Evolutionary conservation across 2,888 invertebrate genomes (phyloP).

Genomic region (Parnassius apollo): DNA sequence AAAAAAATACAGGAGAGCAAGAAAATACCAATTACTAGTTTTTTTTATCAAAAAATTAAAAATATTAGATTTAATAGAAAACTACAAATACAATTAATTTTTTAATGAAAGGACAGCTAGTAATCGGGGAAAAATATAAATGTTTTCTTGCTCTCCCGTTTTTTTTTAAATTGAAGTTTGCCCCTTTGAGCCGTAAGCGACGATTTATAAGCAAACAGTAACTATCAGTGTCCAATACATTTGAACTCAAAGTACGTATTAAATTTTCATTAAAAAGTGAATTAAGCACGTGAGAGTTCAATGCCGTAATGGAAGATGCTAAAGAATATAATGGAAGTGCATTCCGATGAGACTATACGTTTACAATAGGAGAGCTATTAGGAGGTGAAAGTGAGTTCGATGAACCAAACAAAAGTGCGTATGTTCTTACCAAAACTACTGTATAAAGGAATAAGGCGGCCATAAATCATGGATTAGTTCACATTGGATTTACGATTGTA

Average conservation of each 20-base stretch:
- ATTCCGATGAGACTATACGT: slow-evolving; percentile 69
- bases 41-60: too few species aligned
- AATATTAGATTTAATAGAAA: too few species aligned
- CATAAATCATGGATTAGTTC: not conserved
- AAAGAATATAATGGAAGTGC: slow-evolving; percentile 68
- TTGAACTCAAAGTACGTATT: not conserved
- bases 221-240: not conserved
- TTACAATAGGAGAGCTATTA: slow-evolving; percentile 56
- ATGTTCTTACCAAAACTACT: not conserved
- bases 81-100: too few species aligned
- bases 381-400: slow-evolving; percentile 78
- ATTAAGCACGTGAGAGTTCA: slow-evolving; percentile 29
- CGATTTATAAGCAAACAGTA: too few species aligned
- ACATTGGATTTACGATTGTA: not conserved
- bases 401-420: slow-evolving; percentile 58
- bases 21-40: too few species aligned
- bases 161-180: too few species aligned
- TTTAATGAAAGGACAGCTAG: too few species aligned
- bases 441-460: not conserved
- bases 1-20: too few species aligned
- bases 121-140: too few species aligned
- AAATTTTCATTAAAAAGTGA: slow-evolving; percentile 19
- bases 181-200: too few species aligned
- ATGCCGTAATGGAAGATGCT: slow-evolving; percentile 53
- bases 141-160: too few species aligned